A percentile compares a stretch with the other conserved stretches of the same genome.
Evolutionary conservation across 1,140 invertebrate genomes (phyloP).

Genomic region (Dysdera silvatica): DNA sequence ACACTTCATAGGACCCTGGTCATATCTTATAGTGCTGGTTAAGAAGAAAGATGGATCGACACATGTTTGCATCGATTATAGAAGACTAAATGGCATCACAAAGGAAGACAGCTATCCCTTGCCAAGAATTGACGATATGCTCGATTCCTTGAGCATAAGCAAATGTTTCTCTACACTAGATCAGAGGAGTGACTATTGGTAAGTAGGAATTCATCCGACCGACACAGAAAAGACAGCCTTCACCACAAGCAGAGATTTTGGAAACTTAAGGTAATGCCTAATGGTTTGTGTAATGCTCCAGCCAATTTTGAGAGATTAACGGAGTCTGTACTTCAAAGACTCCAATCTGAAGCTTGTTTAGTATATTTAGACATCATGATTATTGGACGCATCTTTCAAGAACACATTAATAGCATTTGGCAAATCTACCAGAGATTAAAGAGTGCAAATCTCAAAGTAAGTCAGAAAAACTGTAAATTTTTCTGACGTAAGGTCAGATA

Average conservation of each 20-base stretch:
- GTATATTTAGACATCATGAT: too few relatives aligned
- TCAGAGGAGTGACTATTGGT: slow-evolving; percentile 25
- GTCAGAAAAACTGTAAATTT: too few relatives aligned
- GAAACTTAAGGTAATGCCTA: slow-evolving; percentile 38
- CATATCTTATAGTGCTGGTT: slow-evolving; percentile 43
- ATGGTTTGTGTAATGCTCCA: slow-evolving; percentile 45
- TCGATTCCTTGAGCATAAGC: slow-evolving; percentile 10
- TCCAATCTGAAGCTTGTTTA: slow-evolving; percentile 32
- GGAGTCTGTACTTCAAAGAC: slow-evolving; percentile 37
- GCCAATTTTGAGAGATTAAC: slow-evolving; percentile 44
- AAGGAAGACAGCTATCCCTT: slow-evolving; percentile 40
- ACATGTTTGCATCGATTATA: slow-evolving; percentile 47
- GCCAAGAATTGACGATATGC: slow-evolving; percentile 21
- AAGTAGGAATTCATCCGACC: slow-evolving; percentile 13
- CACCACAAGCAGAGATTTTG: neutral
- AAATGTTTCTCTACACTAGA: slow-evolving; percentile 29
- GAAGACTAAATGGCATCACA: slow-evolving; percentile 45
- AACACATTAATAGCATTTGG: too few relatives aligned
- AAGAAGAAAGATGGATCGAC: slow-evolving; percentile 46
- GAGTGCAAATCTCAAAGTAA: too few relatives aligned
- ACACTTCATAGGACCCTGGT: slow-evolving; percentile 3
- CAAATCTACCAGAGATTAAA: too few relatives aligned
- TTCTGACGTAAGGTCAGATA: too few relatives aligned
- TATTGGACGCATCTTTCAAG: too few relatives aligned
- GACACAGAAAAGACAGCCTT: slow-evolving; percentile 25